phyloP scores from a whole-genome alignment of 2,888 invertebrate genomes.

The Parascotia fuliginaria region DNA sequence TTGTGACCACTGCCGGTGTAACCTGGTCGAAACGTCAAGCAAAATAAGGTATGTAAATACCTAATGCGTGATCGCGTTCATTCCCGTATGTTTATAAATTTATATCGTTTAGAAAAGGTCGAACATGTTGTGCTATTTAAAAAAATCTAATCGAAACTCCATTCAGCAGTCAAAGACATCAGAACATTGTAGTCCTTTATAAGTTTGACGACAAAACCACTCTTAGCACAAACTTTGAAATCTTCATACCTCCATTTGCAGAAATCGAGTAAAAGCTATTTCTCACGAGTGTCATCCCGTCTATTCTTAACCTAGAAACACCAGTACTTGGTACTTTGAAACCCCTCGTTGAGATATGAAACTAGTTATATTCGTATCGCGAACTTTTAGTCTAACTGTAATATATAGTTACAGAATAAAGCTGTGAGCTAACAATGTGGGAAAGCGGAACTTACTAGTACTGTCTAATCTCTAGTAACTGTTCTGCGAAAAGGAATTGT shows the following conservation, averaged over 20 bases:
- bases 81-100: too few relatives aligned
- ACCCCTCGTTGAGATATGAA: conserved; percentile 36
- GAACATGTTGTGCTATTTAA: too few relatives aligned
- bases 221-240: neutral
- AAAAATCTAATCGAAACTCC: too few relatives aligned
- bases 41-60: too few relatives aligned
- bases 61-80: too few relatives aligned
- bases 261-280: neutral
- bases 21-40: too few relatives aligned
- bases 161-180: neutral
- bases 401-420: conserved; percentile 28
- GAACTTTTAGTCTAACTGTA: conserved; percentile 34
- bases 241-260: neutral
- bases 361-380: conserved; percentile 42
- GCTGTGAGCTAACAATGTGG: neutral
- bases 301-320: conserved; percentile 10
- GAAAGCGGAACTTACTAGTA: conserved; percentile 6
- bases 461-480: too few relatives aligned
- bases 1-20: too few relatives aligned
- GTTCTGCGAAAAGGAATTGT: too few relatives aligned
- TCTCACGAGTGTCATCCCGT: neutral
- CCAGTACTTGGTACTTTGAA: conserved; percentile 10
- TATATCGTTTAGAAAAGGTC: too few relatives aligned
- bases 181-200: neutral
- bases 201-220: neutral